These are phyloP conservation scores for Scartelaos histophorus DNA, from an alignment of 2,113 vertebrate species.

Conservation along the genomic window DNA sequence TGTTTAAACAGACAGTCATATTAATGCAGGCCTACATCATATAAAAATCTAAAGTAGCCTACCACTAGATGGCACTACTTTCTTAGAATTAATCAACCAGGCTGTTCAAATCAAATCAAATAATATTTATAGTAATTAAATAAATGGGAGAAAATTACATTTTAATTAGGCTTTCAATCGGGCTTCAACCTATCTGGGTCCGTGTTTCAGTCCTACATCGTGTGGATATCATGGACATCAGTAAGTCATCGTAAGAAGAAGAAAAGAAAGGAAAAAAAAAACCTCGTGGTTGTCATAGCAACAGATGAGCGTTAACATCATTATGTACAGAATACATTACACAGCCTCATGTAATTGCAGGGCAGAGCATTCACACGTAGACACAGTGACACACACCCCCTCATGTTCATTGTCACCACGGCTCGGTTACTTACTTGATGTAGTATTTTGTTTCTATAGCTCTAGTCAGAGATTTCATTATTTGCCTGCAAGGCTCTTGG, in stretches of 20 bases:
- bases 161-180: too few relatives aligned
- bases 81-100: not conserved
- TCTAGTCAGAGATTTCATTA: slow-evolving; percentile 43
- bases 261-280: not conserved
- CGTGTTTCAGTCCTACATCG: slow-evolving; percentile 1
- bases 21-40: not conserved
- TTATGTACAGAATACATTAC: slow-evolving; percentile 7
- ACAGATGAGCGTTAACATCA: slow-evolving; percentile 54
- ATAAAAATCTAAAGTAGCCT: not conserved
- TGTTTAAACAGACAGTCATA: not conserved
- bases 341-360: slow-evolving; percentile 36
- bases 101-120: too few relatives aligned
- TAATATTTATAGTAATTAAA: too few relatives aligned
- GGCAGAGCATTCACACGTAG: not conserved
- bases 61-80: slow-evolving; percentile 43
- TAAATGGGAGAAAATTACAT: too few relatives aligned
- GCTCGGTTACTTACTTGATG: not conserved
- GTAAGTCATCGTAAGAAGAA: slow-evolving; percentile 8
- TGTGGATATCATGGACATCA: not conserved
- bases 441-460: slow-evolving; percentile 43
- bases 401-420: slow-evolving; percentile 28
- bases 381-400: slow-evolving; percentile 14
- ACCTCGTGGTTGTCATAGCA: slow-evolving; percentile 58
- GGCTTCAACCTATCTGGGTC: not conserved
- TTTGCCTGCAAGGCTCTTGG: slow-evolving; percentile 21